These are phyloP conservation scores for Mesoclemmys tuberculata DNA, from an alignment of 2,113 vertebrate species.

Conservation along the genomic window DNA sequence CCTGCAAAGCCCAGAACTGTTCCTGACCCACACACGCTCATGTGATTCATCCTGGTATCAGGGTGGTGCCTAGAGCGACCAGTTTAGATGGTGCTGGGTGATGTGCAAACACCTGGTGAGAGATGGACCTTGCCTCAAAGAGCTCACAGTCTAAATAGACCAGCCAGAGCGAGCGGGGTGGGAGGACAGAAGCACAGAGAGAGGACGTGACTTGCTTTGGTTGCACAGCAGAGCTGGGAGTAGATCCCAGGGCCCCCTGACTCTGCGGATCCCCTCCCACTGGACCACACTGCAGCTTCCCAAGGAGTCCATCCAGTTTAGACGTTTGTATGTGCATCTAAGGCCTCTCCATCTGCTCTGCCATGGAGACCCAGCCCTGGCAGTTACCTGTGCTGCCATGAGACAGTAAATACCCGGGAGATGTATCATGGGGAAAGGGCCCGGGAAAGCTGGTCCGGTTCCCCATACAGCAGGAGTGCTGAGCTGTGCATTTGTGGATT, in stretches of 20 bases:
- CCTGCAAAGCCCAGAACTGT: neutral
- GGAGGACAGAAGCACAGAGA: neutral
- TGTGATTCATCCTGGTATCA: neutral
- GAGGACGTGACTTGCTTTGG: neutral
- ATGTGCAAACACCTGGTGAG: neutral
- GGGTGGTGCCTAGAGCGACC: neutral
- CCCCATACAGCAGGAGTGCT: conserved; percentile 18
- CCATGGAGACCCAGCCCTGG: neutral
- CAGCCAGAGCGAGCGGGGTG: neutral
- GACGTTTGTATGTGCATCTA: neutral
- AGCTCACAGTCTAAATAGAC: neutral
- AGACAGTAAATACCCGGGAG: neutral
- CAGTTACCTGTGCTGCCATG: rapidly evolving
- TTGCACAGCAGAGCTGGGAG: neutral
- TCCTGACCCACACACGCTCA: neutral
- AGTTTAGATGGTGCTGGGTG: neutral
- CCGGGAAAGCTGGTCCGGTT: neutral
- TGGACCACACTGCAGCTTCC: neutral
- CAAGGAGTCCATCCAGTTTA: neutral
- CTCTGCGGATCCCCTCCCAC: neutral
- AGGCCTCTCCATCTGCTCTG: rapidly evolving
- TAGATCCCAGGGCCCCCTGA: neutral
- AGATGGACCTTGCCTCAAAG: neutral
- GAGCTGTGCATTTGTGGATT: conserved; percentile 41
- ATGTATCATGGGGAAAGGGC: neutral